phyloP scores from a whole-genome alignment of 1,140 invertebrate genomes.

The Stegodyphus dumicola region DNA sequence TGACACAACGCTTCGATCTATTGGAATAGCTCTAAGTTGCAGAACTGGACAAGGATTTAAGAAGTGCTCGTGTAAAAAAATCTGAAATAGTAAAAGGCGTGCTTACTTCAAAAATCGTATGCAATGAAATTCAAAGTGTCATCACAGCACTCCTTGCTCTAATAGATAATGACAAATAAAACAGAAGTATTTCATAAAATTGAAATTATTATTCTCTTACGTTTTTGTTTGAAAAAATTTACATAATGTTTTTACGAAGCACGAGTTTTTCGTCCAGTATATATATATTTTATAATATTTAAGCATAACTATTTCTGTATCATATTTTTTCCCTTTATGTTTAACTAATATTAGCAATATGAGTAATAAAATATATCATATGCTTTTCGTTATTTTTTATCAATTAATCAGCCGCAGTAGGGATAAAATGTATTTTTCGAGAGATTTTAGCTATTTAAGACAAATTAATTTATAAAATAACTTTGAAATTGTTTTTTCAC shows the following conservation, averaged over 20 bases:
- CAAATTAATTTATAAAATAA: background rate
- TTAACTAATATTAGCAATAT: too few relatives aligned
- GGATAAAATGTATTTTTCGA: background rate
- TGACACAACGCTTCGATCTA: background rate
- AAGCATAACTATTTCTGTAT: too few relatives aligned
- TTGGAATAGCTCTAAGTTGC: conserved; percentile 20
- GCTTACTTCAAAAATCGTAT: conserved; percentile 28
- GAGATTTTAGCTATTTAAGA: background rate
- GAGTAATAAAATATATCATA: too few relatives aligned
- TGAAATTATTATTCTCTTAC: conserved; percentile 4
- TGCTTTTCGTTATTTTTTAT: conserved; percentile 12
- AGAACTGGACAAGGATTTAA: conserved; percentile 15
- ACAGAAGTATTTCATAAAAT: conserved; percentile 12
- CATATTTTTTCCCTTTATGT: too few relatives aligned
- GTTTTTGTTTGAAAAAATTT: conserved; percentile 3
- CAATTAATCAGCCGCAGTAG: conserved; percentile 15
- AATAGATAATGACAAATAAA: conserved; percentile 20
- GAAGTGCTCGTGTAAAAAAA: conserved; percentile 22
- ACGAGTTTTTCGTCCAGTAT: conserved; percentile 1
- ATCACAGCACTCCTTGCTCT: conserved; percentile 17
- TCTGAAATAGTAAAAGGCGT: conserved; percentile 8
- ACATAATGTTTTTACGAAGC: background rate
- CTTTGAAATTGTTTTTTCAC: background rate
- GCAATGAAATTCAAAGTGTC: conserved; percentile 10
- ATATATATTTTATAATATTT: background rate